A percentile compares a stretch with the other conserved stretches of the same genome.
Evolutionary conservation across 92 coral and sea anemone genomes (phyloP).

Genomic region (Montipora capitata): DNA sequence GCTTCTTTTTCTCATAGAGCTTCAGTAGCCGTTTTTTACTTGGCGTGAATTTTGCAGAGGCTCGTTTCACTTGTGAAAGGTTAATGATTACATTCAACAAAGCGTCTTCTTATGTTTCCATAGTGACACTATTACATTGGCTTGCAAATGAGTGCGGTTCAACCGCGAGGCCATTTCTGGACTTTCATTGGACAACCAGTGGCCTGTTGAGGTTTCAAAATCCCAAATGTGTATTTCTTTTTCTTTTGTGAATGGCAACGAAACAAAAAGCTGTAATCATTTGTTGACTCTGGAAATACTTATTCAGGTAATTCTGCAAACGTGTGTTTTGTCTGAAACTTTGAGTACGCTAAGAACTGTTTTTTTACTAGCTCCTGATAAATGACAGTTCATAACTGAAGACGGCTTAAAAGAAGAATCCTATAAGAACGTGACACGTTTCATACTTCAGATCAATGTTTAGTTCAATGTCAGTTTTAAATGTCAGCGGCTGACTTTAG

Average conservation of each 20-base stretch:
- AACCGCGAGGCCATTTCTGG: constrained; percentile 42
- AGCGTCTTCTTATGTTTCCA: constrained; percentile 59
- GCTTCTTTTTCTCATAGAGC: neutral
- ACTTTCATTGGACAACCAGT: constrained; percentile 64
- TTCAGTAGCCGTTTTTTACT: neutral
- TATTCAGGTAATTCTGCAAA: constrained; percentile 28
- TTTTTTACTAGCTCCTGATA: no score
- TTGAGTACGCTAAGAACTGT: neutral
- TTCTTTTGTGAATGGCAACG: constrained; percentile 8
- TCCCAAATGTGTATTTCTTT: constrained; percentile 15
- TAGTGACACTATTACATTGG: constrained; percentile 61
- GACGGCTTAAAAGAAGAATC: no score
- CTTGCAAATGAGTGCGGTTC: constrained; percentile 30
- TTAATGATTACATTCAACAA: constrained; percentile 61
- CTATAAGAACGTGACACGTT: no score
- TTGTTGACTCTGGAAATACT: constrained; percentile 43
- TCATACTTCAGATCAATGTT: no score
- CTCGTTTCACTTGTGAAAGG: neutral
- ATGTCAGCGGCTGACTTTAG: no score
- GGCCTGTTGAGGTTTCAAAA: constrained; percentile 65
- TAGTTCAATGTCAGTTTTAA: no score
- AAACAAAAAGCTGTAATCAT: constrained; percentile 4
- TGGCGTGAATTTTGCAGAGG: constrained; percentile 16
- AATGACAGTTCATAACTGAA: no score
- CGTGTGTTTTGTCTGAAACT: neutral